Evolutionary conservation across 2,888 invertebrate genomes (phyloP).

Genomic region (Copidosoma aretas): DNA sequence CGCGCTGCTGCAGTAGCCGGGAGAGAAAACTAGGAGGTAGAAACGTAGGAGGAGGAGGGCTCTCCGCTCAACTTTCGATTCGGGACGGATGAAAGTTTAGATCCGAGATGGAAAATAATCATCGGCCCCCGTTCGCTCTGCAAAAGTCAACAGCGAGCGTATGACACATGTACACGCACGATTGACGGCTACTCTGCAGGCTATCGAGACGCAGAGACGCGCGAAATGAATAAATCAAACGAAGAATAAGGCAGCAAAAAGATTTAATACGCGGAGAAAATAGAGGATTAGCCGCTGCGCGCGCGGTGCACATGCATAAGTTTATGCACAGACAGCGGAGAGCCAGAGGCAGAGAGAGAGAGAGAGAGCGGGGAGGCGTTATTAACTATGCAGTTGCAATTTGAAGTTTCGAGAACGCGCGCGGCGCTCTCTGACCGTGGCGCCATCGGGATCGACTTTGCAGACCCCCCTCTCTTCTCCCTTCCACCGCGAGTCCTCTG

Average conservation of each 20-base stretch:
- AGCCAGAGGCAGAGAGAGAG: conserved; percentile 11
- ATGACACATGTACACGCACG: not conserved
- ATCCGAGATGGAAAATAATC: conserved; percentile 29
- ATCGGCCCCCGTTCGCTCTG: conserved; percentile 6
- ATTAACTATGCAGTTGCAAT: conserved; percentile 38
- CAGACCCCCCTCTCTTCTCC: not conserved
- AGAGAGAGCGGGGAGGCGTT: conserved; percentile 30
- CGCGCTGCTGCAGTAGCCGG: too few species aligned
- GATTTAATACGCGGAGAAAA: not conserved
- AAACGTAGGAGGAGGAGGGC: not conserved
- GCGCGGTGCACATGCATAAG: not conserved
- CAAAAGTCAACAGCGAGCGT: conserved; percentile 12
- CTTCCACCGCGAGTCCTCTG: not conserved
- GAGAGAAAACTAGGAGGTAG: not conserved
- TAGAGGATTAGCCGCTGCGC: not conserved
- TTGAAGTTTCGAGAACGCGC: conserved; percentile 37
- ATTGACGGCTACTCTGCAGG: too few species aligned
- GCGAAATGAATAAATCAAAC: not conserved
- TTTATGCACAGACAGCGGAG: not conserved
- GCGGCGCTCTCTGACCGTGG: conserved; percentile 34
- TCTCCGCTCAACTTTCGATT: conserved; percentile 15
- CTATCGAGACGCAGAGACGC: too few species aligned
- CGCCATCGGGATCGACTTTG: conserved; percentile 29
- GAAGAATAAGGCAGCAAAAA: not conserved
- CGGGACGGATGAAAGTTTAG: conserved; percentile 23